Conservation (phyloP, 2,113 vertebrate genomes). For the Phaetusa simplex region DNA sequence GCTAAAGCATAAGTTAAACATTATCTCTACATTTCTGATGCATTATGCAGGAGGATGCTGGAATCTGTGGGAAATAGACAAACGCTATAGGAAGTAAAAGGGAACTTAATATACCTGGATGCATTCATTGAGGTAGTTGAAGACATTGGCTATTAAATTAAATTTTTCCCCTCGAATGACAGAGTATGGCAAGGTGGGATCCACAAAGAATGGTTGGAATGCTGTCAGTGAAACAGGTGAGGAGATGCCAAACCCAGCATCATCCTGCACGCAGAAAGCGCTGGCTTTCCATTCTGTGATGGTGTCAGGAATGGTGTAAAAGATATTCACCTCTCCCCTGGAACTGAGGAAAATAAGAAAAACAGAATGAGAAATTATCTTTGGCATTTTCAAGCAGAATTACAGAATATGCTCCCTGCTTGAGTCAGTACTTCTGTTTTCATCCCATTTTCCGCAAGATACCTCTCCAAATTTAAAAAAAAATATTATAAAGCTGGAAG, state of each 20-base stretch:
- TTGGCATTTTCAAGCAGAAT: background rate
- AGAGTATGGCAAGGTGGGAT: slow-evolving; percentile 80
- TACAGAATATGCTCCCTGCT: background rate
- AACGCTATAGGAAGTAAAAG: background rate
- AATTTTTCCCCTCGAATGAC: slow-evolving; percentile 81
- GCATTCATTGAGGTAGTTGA: slow-evolving; percentile 70
- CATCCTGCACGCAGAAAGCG: slow-evolving; percentile 83
- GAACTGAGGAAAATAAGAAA: slow-evolving; percentile 38
- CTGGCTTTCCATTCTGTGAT: slow-evolving; percentile 88
- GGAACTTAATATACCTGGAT: slow-evolving; percentile 57
- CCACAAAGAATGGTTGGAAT: slow-evolving; percentile 87
- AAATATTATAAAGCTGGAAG: background rate
- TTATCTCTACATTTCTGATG: background rate
- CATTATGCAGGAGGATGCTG: background rate
- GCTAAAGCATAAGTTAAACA: background rate
- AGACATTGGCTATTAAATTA: slow-evolving; percentile 80
- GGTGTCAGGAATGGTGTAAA: slow-evolving; percentile 81
- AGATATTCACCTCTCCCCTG: slow-evolving; percentile 25
- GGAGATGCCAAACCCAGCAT: slow-evolving; percentile 84
- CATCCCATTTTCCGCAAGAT: background rate
- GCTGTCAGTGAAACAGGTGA: slow-evolving; percentile 61
- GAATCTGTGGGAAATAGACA: background rate
- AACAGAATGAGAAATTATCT: background rate
- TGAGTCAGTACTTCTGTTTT: background rate
- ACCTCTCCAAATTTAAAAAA: background rate